phyloP scores from a whole-genome alignment of 1,140 invertebrate genomes.

The Lasaia peninsularis region DNA sequence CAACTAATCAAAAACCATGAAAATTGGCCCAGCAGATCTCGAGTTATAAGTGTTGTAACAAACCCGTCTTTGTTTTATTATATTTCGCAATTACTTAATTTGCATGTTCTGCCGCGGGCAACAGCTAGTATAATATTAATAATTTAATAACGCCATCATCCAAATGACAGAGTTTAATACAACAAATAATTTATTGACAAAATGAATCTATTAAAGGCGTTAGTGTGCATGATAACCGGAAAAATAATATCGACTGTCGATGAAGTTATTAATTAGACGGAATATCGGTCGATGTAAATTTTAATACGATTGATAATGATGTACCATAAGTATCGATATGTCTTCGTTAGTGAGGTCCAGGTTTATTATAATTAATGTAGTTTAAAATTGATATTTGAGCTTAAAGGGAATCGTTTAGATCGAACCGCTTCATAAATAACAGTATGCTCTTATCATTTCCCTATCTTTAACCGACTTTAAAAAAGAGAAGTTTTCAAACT shows the following conservation, averaged over 20 bases:
- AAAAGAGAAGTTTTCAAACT: too few relatives aligned
- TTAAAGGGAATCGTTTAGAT: not conserved
- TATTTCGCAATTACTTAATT: too few relatives aligned
- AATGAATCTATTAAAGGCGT: conserved; percentile 9
- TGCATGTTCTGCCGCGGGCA: too few relatives aligned
- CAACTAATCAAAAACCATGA: too few relatives aligned
- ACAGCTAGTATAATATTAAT: too few relatives aligned
- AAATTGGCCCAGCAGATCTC: too few relatives aligned
- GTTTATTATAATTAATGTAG: conserved; percentile 9
- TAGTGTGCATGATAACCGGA: conserved; percentile 3
- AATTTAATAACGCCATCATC: too few relatives aligned
- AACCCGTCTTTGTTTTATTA: too few relatives aligned
- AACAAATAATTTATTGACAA: not conserved
- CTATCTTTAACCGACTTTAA: too few relatives aligned
- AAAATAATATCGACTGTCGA: conserved; percentile 28
- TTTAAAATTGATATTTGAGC: conserved; percentile 3
- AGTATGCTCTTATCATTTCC: too few relatives aligned
- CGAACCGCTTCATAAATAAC: not conserved
- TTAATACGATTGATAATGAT: conserved; percentile 54
- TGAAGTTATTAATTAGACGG: conserved; percentile 55
- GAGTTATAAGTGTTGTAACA: too few relatives aligned
- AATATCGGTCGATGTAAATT: conserved; percentile 56
- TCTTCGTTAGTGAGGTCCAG: conserved; percentile 45
- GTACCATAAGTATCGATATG: conserved; percentile 39
- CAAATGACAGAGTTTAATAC: not conserved